Base-by-base conservation (phyloP, 2,888 invertebrate species). In the Onthophagus sagittarius region DNA sequence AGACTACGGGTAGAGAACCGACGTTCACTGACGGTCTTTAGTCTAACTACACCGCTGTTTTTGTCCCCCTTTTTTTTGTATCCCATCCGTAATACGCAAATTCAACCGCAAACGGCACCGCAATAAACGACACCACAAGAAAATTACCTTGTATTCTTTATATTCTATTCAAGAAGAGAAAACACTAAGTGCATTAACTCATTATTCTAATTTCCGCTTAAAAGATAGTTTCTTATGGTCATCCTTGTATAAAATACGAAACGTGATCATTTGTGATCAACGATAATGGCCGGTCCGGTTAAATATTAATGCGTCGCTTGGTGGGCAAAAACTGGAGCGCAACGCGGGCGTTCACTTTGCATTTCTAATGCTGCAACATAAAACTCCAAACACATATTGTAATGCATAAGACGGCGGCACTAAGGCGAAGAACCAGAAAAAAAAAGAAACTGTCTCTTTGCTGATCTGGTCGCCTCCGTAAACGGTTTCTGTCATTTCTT, bases 261-360 rank as follows among this genome's bases (percentile, higher is more conserved):
- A 23, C 23, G 23, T 23, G 39, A 9, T 11, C 9, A 53, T 53
- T 9, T 53, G 39, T 53, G 9, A 11, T 53, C 6, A 11, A 53
- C 39, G 39, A 53, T 53, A 53, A 53, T 53, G 39, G 39, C 6
- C 39, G 39, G 9, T 53, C 39, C 39, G 39, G 39, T 53, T 53
- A 53, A 53, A 53, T 53, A 53, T 53, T 53, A 53, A 53, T 53
- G 39, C 39, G 39, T 53, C 39, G 7, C 11, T 7, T 53, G n/a
- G 65, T 63, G 65, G 32, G 65, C 63, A 39, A 64, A 71, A 63
- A 15, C 15, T 33, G 64, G 39, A 71, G 39, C 39, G 39, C 39
- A 53, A 53, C 39, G 39, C 39, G 39, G 39, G 39, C 39, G 39
- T 53, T 53, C 39, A 53, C 39, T 53, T 53, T 53, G 39, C 39